Base-by-base conservation (phyloP, 2,113 vertebrate species). In the Sceloporus undulatus region DNA sequence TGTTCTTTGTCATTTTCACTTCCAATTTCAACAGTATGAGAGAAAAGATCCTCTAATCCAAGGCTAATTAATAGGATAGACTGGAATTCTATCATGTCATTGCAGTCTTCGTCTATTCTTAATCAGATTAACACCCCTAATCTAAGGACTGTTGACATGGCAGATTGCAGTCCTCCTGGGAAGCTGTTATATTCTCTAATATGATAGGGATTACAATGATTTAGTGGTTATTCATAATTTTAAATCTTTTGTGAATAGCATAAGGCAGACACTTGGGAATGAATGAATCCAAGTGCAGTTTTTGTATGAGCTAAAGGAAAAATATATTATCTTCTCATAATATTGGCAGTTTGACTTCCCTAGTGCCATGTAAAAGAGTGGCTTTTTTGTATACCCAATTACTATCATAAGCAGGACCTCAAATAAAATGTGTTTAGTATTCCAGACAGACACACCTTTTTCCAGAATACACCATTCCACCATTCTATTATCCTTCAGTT, bases 91-190 rank as follows among this genome's bases (percentile, higher is more conserved):
- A 40, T 75, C 29, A 52, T 82, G 62, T 94, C 86, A 93, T 11
- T 91, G 62, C 13, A 92, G 92, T 85, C 86, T 93, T 91, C 85
- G 68, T 93, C 82, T 89, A 1, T 16, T 25, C 13, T 25, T 94
- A 87, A 93, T 90, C 88, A 93, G 90, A 92, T 92, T 92, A 91
- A 95, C 59, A 29, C 81, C 23, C 42, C 91, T 90, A 88, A 93
- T 92, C 92, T 92, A 88, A 85, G 88, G 0, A 0, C 82, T 92
- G 78, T 62, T 91, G 86, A 90, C 3, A 2, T 42, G 88, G 82
- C 13, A 94, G 38, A 89, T 82, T 89, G 66, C 9, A 90, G 83
- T 75, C 90, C 19, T 92, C 62, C 14, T 29, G 87, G 68, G 62
- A 83, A 94, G 29, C 10, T 93, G 34, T 79, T 90, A 62, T 9